These are phyloP conservation scores for Lissonota sp. DNA, from an alignment of 2,888 invertebrate species.

Conservation along the genomic window DNA sequence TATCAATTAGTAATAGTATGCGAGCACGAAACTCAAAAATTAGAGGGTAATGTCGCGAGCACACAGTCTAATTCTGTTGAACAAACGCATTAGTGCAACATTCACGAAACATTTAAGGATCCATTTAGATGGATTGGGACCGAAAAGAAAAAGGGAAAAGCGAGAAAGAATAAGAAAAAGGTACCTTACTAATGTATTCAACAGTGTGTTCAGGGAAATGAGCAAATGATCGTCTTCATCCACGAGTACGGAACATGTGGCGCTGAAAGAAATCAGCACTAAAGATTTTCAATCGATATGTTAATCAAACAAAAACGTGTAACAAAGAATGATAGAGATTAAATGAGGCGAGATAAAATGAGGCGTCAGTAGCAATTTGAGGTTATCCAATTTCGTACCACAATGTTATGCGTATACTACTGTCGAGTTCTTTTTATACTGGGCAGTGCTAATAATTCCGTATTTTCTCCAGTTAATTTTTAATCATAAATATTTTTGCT, in stretches of 20 bases:
- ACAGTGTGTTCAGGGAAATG: constrained; percentile 23
- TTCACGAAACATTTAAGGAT: constrained; percentile 10
- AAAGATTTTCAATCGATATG: constrained; percentile 52
- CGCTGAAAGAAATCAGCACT: constrained; percentile 34
- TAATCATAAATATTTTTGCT: too few species aligned
- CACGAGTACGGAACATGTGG: constrained; percentile 15
- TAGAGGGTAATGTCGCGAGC: constrained; percentile 7
- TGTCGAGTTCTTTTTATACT: too few species aligned
- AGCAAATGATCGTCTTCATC: constrained; percentile 38
- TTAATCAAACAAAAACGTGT: constrained; percentile 12
- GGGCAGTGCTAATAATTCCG: too few species aligned
- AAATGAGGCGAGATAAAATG: too few species aligned
- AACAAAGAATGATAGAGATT: neutral
- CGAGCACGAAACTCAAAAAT: constrained; percentile 22
- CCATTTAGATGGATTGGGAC: neutral
- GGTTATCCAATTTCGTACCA: too few species aligned
- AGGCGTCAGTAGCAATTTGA: too few species aligned
- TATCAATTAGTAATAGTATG: constrained; percentile 56
- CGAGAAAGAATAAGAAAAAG: neutral
- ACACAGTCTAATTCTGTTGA: constrained; percentile 43
- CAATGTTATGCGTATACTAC: too few species aligned
- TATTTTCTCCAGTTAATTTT: too few species aligned
- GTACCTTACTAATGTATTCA: constrained; percentile 18
- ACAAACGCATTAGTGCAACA: constrained; percentile 8
- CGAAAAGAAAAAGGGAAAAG: neutral